Conservation (phyloP, 2,797 vertebrate genomes). For the Sciurus carolinensis region DNA sequence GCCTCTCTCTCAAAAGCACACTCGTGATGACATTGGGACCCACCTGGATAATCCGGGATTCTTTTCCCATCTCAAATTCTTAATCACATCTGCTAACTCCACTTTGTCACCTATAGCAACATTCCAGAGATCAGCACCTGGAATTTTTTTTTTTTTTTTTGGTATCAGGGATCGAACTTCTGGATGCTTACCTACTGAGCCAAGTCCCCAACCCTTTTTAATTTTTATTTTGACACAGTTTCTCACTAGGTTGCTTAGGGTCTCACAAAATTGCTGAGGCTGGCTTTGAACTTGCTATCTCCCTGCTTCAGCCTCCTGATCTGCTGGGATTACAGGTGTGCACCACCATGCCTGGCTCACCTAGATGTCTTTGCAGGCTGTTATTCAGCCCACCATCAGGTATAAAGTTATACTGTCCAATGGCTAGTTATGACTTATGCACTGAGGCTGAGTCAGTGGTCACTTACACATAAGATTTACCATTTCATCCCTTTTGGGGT, state of each 20-base stretch:
- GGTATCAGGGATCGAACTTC: no score
- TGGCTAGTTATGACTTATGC: not conserved
- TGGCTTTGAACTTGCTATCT: no score
- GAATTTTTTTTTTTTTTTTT: no score
- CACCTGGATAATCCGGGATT: not conserved
- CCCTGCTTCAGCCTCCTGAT: no score
- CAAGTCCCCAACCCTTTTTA: no score
- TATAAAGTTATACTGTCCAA: not conserved
- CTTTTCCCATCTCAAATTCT: not conserved
- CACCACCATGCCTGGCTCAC: no score
- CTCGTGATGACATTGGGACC: not conserved
- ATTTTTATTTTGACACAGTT: no score
- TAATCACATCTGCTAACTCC: not conserved
- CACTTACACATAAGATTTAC: not conserved
- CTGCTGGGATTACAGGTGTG: no score
- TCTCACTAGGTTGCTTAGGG: no score
- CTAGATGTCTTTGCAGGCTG: not conserved
- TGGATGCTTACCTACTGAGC: no score
- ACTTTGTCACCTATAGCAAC: not conserved
- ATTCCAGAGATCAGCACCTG: not conserved
- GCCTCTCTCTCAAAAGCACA: not conserved
- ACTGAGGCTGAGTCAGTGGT: not conserved
- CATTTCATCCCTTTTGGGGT: no score
- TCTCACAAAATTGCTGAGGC: no score
- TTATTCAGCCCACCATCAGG: not conserved